phyloP scores from a whole-genome alignment of 1,140 invertebrate genomes.

The Bacillus rossius region DNA sequence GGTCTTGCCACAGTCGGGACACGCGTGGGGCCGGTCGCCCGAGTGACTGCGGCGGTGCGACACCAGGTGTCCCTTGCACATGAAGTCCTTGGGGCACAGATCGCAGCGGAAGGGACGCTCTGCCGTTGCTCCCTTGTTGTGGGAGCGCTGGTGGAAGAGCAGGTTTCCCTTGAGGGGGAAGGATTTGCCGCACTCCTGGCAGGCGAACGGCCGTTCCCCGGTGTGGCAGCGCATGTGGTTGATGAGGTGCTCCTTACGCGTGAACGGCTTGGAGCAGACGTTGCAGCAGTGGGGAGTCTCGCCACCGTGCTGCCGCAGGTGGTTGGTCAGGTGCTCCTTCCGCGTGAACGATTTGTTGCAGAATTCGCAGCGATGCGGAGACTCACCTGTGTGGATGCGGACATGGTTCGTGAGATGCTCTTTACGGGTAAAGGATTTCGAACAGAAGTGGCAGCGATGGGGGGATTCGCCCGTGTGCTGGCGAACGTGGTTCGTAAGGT shows the following conservation, averaged over 20 bases:
- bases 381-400: slow-evolving; percentile 68
- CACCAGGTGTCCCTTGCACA: slow-evolving; percentile 92
- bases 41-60: slow-evolving; percentile 86
- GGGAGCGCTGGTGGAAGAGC: slow-evolving; percentile 92
- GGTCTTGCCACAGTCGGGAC: slow-evolving; percentile 67
- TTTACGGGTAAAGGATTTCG: slow-evolving; percentile 79
- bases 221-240: slow-evolving; percentile 83
- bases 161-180: slow-evolving; percentile 87
- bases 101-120: slow-evolving; percentile 93
- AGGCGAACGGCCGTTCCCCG: slow-evolving; percentile 75
- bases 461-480: slow-evolving; percentile 68
- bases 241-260: slow-evolving; percentile 73
- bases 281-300: slow-evolving; percentile 82
- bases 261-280: slow-evolving; percentile 82
- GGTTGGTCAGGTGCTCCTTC: slow-evolving; percentile 75
- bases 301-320: slow-evolving; percentile 83
- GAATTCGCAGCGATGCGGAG: slow-evolving; percentile 73
- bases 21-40: slow-evolving; percentile 74
- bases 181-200: slow-evolving; percentile 77
- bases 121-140: slow-evolving; percentile 77
- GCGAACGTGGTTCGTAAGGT: slow-evolving; percentile 57
- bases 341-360: slow-evolving; percentile 77
- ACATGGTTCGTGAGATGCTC: slow-evolving; percentile 89
- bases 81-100: slow-evolving; percentile 94
- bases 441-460: slow-evolving; percentile 57